Percentiles rank a stretch among this genome's conserved stretches.
phyloP scores from a whole-genome alignment of 2,888 invertebrate species.

The Rhagonycha lutea region DNA sequence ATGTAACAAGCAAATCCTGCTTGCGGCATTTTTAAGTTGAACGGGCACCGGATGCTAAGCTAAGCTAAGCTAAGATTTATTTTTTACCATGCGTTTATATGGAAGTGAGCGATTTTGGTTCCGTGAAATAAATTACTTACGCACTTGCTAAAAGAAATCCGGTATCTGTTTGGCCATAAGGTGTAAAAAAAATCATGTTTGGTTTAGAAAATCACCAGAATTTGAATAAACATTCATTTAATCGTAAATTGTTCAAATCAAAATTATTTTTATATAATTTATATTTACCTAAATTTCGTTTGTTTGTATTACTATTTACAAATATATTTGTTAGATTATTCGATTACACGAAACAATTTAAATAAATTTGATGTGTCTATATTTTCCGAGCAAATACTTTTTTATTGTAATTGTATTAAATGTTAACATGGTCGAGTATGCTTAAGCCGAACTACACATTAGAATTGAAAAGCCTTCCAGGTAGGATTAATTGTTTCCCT shows the following conservation, averaged over 20 bases:
- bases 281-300: neutral
- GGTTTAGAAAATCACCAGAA: neutral
- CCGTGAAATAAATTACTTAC: too few species aligned
- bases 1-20: too few species aligned
- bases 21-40: too few species aligned
- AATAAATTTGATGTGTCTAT: neutral
- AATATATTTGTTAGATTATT: neutral
- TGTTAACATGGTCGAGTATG: slow-evolving; percentile 21
- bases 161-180: too few species aligned
- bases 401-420: slow-evolving; percentile 15
- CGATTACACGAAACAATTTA: neutral
- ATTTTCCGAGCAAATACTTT: neutral
- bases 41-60: too few species aligned
- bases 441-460: slow-evolving; percentile 22
- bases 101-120: too few species aligned
- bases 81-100: too few species aligned
- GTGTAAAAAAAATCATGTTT: neutral
- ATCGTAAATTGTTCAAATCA: neutral
- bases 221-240: neutral
- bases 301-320: neutral
- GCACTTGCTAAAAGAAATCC: too few species aligned
- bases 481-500: slow-evolving; percentile 36
- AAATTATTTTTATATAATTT: neutral
- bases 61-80: too few species aligned
- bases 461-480: slow-evolving; percentile 30